Evolutionary conservation across 2,113 vertebrate species (phyloP).

Genomic region (Corvus hawaiiensis): DNA sequence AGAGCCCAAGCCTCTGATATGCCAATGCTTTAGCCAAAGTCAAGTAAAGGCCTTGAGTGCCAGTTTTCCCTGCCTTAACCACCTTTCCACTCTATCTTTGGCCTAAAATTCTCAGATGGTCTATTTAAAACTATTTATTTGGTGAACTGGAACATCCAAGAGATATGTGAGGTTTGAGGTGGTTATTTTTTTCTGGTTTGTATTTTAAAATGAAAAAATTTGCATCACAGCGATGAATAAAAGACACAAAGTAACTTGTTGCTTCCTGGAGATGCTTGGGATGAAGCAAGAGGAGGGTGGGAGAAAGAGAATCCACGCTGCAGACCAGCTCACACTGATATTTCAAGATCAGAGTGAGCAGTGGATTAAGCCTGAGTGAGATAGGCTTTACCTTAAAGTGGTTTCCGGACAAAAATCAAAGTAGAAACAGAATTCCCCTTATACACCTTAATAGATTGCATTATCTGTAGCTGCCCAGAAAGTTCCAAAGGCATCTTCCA

Average conservation of each 20-base stretch:
- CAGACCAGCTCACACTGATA: not conserved
- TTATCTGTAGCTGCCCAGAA: not conserved
- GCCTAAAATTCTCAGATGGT: not conserved
- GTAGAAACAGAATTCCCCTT: not conserved
- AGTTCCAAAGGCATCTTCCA: not conserved
- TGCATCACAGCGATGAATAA: not conserved
- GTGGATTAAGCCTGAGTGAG: not conserved
- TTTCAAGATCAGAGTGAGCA: not conserved
- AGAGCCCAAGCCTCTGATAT: not conserved
- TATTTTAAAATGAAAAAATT: not conserved
- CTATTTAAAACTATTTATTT: not conserved
- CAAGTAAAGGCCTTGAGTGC: not conserved
- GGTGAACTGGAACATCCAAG: not conserved
- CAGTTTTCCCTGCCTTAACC: not conserved
- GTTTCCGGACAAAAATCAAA: not conserved
- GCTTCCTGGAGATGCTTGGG: not conserved
- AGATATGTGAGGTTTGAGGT: not conserved
- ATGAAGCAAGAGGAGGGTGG: not conserved
- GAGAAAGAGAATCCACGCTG: not conserved
- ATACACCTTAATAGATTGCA: not conserved
- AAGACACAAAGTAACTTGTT: not conserved
- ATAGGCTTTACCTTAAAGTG: accelerated
- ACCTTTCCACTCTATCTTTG: not conserved
- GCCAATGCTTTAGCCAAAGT: not conserved
- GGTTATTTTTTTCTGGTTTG: not conserved